Conservation (phyloP, 2,888 invertebrate genomes). For the Eristalis pertinax region DNA sequence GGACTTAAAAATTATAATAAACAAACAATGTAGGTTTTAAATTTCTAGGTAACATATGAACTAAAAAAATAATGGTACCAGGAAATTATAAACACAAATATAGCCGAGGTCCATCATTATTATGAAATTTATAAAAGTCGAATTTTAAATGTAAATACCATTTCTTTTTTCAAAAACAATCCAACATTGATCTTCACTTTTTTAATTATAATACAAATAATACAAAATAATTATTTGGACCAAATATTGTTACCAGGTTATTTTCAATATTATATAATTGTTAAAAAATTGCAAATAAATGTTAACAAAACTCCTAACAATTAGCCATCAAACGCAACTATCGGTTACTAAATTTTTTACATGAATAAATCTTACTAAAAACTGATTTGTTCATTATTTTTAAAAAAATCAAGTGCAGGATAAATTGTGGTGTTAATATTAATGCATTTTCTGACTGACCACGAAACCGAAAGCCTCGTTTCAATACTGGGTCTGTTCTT, state of each 20-base stretch:
- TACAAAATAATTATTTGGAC: constrained; percentile 43
- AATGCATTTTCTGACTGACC: no score
- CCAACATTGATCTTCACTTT: neutral
- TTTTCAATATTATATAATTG: constrained; percentile 46
- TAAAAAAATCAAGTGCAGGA: neutral
- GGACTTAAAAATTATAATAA: constrained; percentile 6
- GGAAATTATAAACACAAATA: constrained; percentile 22
- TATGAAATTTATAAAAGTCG: constrained; percentile 34
- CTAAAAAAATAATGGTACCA: constrained; percentile 63
- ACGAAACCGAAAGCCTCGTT: no score
- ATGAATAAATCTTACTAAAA: constrained; percentile 67
- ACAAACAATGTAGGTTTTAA: constrained; percentile 11
- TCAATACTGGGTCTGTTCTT: no score
- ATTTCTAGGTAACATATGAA: constrained; percentile 12
- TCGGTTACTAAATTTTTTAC: constrained; percentile 70
- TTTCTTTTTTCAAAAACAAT: constrained; percentile 27
- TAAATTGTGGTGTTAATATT: no score
- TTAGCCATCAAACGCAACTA: constrained; percentile 67
- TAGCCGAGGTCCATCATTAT: constrained; percentile 27
- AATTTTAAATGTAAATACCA: constrained; percentile 45
- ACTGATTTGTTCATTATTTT: neutral
- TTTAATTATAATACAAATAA: neutral
- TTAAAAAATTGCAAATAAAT: constrained; percentile 37
- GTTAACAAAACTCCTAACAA: constrained; percentile 48
- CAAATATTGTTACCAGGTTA: constrained; percentile 57